Percentiles rank a stretch among this genome's conserved stretches.
These are phyloP conservation scores for Cyanocitta stelleri DNA, from an alignment of 2,113 vertebrate genomes.

Conservation along the genomic window DNA sequence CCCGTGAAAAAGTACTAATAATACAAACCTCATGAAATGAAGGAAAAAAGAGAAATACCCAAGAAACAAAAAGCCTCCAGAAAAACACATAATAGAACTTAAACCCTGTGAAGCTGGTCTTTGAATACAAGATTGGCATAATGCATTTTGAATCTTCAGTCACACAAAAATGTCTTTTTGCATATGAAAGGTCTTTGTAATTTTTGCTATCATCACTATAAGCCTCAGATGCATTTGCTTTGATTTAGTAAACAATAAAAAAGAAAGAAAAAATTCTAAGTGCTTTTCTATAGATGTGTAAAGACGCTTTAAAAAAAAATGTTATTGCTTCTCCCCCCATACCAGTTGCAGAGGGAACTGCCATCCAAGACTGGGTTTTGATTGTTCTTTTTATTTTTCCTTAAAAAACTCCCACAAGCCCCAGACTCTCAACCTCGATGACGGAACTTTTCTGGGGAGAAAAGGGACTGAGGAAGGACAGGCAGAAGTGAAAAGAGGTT, in stretches of 20 bases:
- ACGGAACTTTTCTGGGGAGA: neutral
- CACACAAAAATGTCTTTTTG: constrained; percentile 56
- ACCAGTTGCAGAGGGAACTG: constrained; percentile 18
- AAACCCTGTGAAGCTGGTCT: constrained; percentile 39
- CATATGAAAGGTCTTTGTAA: constrained; percentile 68
- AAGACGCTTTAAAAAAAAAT: constrained; percentile 7
- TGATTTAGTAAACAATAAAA: constrained; percentile 68
- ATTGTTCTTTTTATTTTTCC: neutral
- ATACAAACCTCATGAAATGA: constrained; percentile 39
- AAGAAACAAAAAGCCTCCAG: constrained; percentile 27
- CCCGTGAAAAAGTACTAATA: constrained; percentile 49
- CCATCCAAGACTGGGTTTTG: neutral
- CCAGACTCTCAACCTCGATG: neutral
- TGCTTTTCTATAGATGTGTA: constrained; percentile 52
- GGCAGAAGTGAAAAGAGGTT: neutral
- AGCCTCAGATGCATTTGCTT: constrained; percentile 59
- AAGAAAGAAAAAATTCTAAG: constrained; percentile 47
- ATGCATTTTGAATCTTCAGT: constrained; percentile 49
- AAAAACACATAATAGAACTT: neutral
- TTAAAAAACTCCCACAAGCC: neutral
- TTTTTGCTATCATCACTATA: constrained; percentile 66
- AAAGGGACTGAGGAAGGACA: neutral
- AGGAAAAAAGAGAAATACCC: neutral
- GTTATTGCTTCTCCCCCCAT: constrained; percentile 2
- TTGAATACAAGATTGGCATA: constrained; percentile 45